Conservation (phyloP, 1,140 invertebrate species). For the Trachymyrmex cornetzi region DNA sequence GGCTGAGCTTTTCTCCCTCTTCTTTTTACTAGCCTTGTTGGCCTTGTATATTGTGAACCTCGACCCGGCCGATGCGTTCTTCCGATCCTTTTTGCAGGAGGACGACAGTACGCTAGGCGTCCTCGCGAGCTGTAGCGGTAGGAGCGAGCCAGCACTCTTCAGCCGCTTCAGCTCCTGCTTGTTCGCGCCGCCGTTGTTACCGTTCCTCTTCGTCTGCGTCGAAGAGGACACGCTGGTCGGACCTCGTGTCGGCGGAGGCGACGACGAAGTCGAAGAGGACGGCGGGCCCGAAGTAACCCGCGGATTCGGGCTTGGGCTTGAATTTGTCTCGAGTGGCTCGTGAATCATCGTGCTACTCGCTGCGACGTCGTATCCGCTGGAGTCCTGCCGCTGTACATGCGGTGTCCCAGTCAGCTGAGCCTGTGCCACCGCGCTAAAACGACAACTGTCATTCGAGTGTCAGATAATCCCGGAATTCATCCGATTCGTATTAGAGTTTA, state of each 20-base stretch:
- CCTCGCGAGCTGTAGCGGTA: conserved; percentile 82
- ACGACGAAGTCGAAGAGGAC: conserved; percentile 83
- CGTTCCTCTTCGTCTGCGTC: conserved; percentile 82
- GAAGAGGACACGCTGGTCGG: conserved; percentile 43
- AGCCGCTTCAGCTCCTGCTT: conserved; percentile 84
- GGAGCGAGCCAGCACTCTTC: conserved; percentile 81
- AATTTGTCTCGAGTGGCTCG: conserved; percentile 82
- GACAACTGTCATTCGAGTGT: conserved; percentile 80
- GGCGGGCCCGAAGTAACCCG: conserved; percentile 82
- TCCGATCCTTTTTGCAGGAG: conserved; percentile 90
- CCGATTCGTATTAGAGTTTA: not conserved
- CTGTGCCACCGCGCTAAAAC: conserved; percentile 84
- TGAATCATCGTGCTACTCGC: conserved; percentile 80
- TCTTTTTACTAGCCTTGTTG: conserved; percentile 97
- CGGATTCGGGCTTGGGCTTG: conserved; percentile 83
- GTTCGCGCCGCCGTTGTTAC: conserved; percentile 74
- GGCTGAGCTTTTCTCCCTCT: conserved; percentile 97
- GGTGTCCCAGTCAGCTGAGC: conserved; percentile 79
- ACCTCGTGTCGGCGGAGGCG: conserved; percentile 73
- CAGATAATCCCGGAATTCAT: conserved; percentile 56
- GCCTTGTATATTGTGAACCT: conserved; percentile 97
- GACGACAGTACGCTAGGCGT: conserved; percentile 80
- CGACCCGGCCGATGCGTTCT: conserved; percentile 89
- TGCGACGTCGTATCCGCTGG: conserved; percentile 77
- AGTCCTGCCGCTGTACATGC: conserved; percentile 75